Evolutionary conservation across 2,113 vertebrate species (phyloP), one percentile per base, ranked within the genome.

Genomic region (Corvus hawaiiensis): DNA sequence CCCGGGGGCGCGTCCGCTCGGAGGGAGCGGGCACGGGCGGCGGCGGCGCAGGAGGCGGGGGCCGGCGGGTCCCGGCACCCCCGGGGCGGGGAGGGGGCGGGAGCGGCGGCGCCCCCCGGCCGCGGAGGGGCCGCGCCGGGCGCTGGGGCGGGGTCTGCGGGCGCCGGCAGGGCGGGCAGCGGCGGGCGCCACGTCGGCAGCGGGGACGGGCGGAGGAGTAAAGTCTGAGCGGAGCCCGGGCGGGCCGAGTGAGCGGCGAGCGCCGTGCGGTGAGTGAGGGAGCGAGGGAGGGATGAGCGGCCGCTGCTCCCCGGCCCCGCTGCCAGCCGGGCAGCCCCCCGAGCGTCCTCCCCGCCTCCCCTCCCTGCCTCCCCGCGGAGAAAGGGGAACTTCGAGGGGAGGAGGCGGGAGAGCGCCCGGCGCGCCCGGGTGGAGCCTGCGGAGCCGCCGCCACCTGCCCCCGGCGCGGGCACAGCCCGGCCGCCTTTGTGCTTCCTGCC

Each of bases 101-200:
- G 43, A 44, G 43, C 43, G 43, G 43, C 43, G 43, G 43, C 43
- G 43, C 43, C 43, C 43, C 43, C 43, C 43, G 43, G 43, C 43
- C 43, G 43, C 43, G 17, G 43, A 44, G 43, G 43, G 43, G 43
- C 43, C 43, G 43, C 43, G 43, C 43, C 43, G 43, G 44, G 44
- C 44, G 44, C 44, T 44, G 44, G 44, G 44, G 44, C 44, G 44
- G 44, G 44, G 44, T 44, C 44, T 44, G 44, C 44, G 44, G 44
- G 44, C 44, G 44, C 44, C 19, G 44, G 44, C 44, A 44, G 44
- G 44, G 44, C 44, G 44, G 44, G 44, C 44, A 19, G 44, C 44
- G 44, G 94, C 92, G 94, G 94, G 90, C 97, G 98, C 98, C 98
- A 98, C 98, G 98, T 98, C 97, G 95, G 97, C 98, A 98, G 92